Percentiles rank a stretch among this genome's conserved stretches.
Evolutionary conservation across 2,113 vertebrate species (phyloP).

Genomic region (Megatriorchis doriae): DNA sequence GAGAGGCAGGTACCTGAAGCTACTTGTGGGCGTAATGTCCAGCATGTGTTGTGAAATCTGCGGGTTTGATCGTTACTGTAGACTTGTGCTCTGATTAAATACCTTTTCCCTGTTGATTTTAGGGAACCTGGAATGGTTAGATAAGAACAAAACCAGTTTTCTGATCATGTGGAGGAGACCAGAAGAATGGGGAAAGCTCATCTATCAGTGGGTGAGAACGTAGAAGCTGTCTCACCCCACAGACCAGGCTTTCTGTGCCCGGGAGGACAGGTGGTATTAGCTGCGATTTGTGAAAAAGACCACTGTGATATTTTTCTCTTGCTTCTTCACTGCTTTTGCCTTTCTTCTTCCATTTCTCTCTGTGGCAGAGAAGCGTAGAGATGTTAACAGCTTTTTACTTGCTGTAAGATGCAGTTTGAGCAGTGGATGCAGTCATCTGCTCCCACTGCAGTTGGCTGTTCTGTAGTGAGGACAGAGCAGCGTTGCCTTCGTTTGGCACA

Average conservation of each 20-base stretch:
- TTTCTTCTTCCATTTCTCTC: background rate
- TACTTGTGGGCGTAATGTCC: accelerated
- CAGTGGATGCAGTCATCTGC: accelerated
- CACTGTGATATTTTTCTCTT: background rate
- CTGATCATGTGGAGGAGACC: constrained; percentile 97
- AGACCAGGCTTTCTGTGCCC: background rate
- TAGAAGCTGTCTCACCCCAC: background rate
- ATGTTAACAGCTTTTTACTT: background rate
- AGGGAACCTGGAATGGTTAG: constrained; percentile 97
- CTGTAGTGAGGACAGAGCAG: background rate
- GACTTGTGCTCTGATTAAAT: background rate
- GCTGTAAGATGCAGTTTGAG: background rate
- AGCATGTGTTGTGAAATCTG: accelerated
- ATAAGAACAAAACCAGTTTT: constrained; percentile 96
- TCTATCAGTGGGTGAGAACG: constrained; percentile 93
- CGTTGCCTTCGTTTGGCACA: accelerated
- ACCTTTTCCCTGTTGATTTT: background rate
- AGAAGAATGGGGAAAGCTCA: constrained; percentile 96
- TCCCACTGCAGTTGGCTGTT: accelerated
- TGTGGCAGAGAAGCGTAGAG: background rate
- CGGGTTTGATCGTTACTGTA: accelerated
- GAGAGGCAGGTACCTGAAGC: background rate
- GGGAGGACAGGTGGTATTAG: background rate
- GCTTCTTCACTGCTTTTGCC: background rate
- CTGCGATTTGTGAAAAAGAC: background rate